A percentile compares a stretch with the other conserved stretches of the same genome.
Evolutionary conservation across 2,888 invertebrate species (phyloP).

Genomic region (Lithophane leautieri): DNA sequence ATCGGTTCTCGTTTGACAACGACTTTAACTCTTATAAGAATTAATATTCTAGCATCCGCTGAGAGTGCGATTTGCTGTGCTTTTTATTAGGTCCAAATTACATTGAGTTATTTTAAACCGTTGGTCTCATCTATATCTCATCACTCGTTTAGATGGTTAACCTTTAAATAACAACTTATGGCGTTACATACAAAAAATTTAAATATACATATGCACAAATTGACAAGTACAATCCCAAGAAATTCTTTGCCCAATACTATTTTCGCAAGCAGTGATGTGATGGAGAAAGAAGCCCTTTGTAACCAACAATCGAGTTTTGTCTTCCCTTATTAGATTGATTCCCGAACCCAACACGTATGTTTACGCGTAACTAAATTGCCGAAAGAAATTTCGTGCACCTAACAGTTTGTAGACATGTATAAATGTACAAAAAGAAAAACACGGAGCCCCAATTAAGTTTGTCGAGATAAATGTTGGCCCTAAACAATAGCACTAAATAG

Average conservation of each 20-base stretch:
- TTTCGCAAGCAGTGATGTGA: conserved; percentile 48
- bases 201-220: conserved; percentile 24
- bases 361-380: conserved; percentile 64
- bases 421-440: conserved; percentile 74
- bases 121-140: background rate
- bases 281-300: conserved; percentile 55
- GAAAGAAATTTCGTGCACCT: conserved; percentile 61
- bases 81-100: background rate
- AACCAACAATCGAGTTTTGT: conserved; percentile 61
- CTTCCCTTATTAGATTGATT: conserved; percentile 64
- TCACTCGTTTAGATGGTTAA: background rate
- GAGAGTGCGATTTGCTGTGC: background rate
- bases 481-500: conserved; percentile 64
- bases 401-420: conserved; percentile 65
- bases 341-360: conserved; percentile 57
- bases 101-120: background rate
- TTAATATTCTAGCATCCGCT: background rate
- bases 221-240: conserved; percentile 7
- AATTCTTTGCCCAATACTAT: conserved; percentile 40
- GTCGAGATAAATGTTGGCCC: conserved; percentile 82
- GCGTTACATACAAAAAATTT: background rate
- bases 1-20: background rate
- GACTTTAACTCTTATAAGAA: background rate
- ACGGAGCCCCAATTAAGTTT: conserved; percentile 82
- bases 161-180: background rate